These are phyloP conservation scores for Parascotia fuliginaria DNA, from an alignment of 2,888 invertebrate species.

Conservation along the genomic window DNA sequence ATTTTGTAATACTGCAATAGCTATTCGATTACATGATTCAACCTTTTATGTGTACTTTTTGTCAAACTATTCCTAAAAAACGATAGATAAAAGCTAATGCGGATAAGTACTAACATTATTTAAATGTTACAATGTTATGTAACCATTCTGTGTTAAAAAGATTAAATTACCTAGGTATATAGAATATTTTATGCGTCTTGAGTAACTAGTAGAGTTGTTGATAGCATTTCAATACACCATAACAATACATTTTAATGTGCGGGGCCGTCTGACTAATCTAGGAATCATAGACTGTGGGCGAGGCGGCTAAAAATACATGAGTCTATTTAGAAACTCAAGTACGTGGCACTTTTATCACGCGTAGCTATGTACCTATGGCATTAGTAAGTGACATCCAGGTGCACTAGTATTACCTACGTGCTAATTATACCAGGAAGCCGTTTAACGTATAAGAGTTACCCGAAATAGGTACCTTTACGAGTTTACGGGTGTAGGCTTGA, in stretches of 20 bases:
- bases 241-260: conserved; percentile 34
- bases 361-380: conserved; percentile 10
- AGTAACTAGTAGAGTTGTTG: too few species aligned
- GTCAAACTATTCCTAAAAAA: too few species aligned
- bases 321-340: conserved; percentile 19
- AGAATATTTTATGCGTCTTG: too few species aligned
- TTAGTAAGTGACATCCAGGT: conserved; percentile 30
- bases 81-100: too few species aligned
- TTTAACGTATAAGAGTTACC: background rate
- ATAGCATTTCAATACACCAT: conserved; percentile 40
- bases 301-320: conserved; percentile 47
- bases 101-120: too few species aligned
- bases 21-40: conserved; percentile 18
- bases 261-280: conserved; percentile 47
- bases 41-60: conserved; percentile 18
- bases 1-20: conserved; percentile 6
- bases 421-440: conserved; percentile 23
- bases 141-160: too few species aligned
- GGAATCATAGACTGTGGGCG: conserved; percentile 53
- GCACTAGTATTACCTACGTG: conserved; percentile 18
- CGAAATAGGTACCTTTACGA: conserved; percentile 4
- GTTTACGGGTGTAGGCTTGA: background rate
- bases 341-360: conserved; percentile 11
- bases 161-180: too few species aligned
- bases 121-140: too few species aligned